Percentiles rank a stretch among this genome's conserved stretches.
Conservation (phyloP, 2,888 invertebrate species). For the Osmoderma eremita region DNA sequence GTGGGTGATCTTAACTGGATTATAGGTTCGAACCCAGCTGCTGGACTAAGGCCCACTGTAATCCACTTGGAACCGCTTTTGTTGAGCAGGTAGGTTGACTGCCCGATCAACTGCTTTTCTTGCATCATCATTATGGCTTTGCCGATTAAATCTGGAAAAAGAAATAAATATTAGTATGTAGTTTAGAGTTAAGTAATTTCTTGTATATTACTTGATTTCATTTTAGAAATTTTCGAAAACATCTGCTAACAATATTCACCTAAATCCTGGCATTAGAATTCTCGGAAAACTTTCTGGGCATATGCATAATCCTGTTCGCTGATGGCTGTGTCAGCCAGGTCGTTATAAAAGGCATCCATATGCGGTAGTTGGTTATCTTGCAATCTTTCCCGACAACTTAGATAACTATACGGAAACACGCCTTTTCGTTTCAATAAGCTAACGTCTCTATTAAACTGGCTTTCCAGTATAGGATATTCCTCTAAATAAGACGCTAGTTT, state of each 20-base stretch:
- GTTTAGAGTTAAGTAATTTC: too few species aligned
- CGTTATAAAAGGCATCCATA: background rate
- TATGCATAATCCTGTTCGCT: constrained; percentile 51
- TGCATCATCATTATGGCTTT: too few species aligned
- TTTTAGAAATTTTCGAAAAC: background rate
- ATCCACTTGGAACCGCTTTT: background rate
- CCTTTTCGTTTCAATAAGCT: constrained; percentile 46
- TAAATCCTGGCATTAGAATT: constrained; percentile 45
- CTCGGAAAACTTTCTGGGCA: constrained; percentile 53
- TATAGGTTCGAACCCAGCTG: background rate
- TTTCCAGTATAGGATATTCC: constrained; percentile 1
- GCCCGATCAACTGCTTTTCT: background rate
- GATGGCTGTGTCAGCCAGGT: constrained; percentile 26
- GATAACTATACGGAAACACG: constrained; percentile 47
- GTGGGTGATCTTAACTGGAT: background rate
- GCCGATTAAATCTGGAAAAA: too few species aligned
- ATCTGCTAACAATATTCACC: constrained; percentile 53
- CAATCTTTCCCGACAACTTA: background rate
- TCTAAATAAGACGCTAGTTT: constrained; percentile 44
- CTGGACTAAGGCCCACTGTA: background rate
- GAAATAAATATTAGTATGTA: too few species aligned
- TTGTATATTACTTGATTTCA: too few species aligned
- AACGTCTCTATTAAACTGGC: constrained; percentile 1
- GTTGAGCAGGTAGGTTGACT: background rate
- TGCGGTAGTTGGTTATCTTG: background rate